Base-by-base conservation (phyloP, 2,888 invertebrate genomes). In the Eudemis profundana region DNA sequence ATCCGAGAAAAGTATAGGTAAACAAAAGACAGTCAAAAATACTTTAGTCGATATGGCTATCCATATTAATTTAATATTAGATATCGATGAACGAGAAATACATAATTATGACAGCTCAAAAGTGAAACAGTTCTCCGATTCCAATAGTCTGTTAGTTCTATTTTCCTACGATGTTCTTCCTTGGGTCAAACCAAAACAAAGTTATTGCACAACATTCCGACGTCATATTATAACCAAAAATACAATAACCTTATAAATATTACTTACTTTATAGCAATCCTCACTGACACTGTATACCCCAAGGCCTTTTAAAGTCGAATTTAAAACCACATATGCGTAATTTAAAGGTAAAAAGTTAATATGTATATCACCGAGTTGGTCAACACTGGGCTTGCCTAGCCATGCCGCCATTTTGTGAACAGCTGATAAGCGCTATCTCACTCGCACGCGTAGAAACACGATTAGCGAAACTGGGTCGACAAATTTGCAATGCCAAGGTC, bases 201-300 rank as follows among this genome's bases (percentile, higher is more conserved):
- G 23, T 23, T 23, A 5, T 23, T 23, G 23, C 23, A 23, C 23
- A 3, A 23, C 5, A 23, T 23, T 23, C 27, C 27, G 1, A 27
- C 4, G 7, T 7, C 27, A 27, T 27, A 27, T 5, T 27, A 27
- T n/a, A 27, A 27, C 7, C 4, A 27, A 27, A 27, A 0, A 27
- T 5, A 27, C 27, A 27, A 27, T 2, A 5, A 33, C 33, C 33
- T 33, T 8, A 33, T 33, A 36, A 21, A 4, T 27, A 12, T 2
- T 38, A 60, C 61, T 61, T 23, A 61, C 61, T 38, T 46, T 53
- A 53, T 61, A 53, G 17, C 53, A 61, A n/a, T 53, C 61, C 15
- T 61, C 53, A 21, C 44, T 46, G 17, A 61, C 61, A 17, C 53
- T 53, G 33, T 61, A 61, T 4, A 61, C 21, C n/a, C 61, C 46